Percentiles rank a stretch among this genome's conserved stretches.
These are phyloP conservation scores for Aspidoscelis tigris DNA, from an alignment of 2,113 vertebrate genomes.

Conservation along the genomic window DNA sequence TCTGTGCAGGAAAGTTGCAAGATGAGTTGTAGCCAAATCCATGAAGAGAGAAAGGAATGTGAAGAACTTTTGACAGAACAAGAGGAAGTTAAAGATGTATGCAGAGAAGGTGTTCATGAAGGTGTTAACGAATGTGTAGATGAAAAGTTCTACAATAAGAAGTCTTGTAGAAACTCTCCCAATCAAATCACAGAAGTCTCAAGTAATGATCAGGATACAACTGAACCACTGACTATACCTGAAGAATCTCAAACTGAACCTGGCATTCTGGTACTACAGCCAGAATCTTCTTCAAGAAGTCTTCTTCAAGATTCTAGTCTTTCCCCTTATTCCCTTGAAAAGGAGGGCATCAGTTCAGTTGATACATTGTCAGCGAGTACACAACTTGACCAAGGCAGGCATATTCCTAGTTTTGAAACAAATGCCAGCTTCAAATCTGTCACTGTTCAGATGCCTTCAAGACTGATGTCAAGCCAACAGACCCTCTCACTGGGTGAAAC, in stretches of 20 bases:
- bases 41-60: background rate
- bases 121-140: background rate
- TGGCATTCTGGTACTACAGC: background rate
- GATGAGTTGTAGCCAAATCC: background rate
- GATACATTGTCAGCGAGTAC: background rate
- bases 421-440: constrained; percentile 47
- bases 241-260: background rate
- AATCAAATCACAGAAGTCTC: background rate
- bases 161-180: background rate
- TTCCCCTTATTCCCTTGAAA: background rate
- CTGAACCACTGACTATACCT: background rate
- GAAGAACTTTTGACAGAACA: background rate
- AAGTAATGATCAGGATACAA: background rate
- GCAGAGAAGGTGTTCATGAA: background rate
- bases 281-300: accelerated
- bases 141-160: background rate
- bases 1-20: background rate
- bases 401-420: constrained; percentile 3
- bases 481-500: constrained; percentile 13
- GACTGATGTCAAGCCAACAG: constrained; percentile 45
- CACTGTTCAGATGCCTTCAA: constrained; percentile 67
- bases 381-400: background rate
- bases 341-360: background rate
- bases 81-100: background rate
- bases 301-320: background rate